Evolutionary conservation across 2,888 invertebrate species (phyloP), one percentile per base, ranked within the genome.

Genomic region (Himalopsyche kuldschensis): DNA sequence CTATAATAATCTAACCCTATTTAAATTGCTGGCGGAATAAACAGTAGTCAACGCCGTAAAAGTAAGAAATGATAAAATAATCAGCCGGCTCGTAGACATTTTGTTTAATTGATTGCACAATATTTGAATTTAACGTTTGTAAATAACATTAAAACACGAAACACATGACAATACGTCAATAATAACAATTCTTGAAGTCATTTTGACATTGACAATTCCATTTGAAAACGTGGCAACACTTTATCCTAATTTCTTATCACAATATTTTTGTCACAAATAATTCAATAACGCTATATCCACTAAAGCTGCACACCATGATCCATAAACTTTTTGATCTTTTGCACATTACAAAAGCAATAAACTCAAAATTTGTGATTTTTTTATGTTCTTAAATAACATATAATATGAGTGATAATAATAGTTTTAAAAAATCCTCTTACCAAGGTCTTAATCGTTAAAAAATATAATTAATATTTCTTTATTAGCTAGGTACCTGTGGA

Each of bases 151-250:
- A 80, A 75, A 79, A 46, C 35, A 78, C 46, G 78, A 79, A 80
- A 75, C 63, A 46, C 81, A 81, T 84, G 84, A 82, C 84, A 84
- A 79, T 81, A 82, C 81, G 84, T 84, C 84, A 84, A 84, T 84
- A 84, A 84, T 75, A 84, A 84, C 84, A 84, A 47, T 55, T 31
- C 81, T 32, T 41, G 32, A 30, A 15, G 32, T 24, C 78, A 78
- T 82, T 82, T 79, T 55, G 55, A 55, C 55, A 55, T 78, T 82
- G 78, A 78, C 78, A 82, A 78, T 82, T 78, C 78, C 75, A 46
- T 82, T 82, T 24, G 63, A 24, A 41, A 82, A 76, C 48, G 35
- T 79, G 82, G 79, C 82, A 82, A 79, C 82, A 82, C 55, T 48
- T 48, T 55, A 55, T 55, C 55, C 5, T 77, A 15, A 32, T 41